Evolutionary conservation across 2,113 vertebrate genomes (phyloP), one percentile per base, ranked within the genome.

Genomic region (Amphiprion ocellaris): DNA sequence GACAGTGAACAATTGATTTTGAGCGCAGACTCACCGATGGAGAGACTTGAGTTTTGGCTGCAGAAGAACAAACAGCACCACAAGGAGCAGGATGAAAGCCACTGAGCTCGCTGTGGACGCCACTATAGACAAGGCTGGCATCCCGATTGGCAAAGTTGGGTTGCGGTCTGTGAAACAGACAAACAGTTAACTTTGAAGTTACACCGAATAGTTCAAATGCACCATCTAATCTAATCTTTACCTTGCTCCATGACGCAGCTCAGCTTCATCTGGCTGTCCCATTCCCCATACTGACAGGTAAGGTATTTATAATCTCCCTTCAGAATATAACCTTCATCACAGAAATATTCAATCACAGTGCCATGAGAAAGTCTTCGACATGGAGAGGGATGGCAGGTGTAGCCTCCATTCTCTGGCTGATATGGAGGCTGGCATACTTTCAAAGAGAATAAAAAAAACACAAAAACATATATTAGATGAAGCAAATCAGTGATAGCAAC

Each of bases 1-100:
- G 12, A 2, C 26, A 4, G 1, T 37, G 1, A 62, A 44, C n/a
- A 21, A 33, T 10, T 4, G 1, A 46, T 33, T 64, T 30, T 19
- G 5, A 63, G n/a, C 10, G 11, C 6, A 44, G 47, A 69, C 96
- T 94, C 47, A 98, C 98, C 98, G 96, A 87, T 99, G 97, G 77
- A 99, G 96, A 0, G 97, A 97, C 93, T 99, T 99, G 67, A 99
- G 95, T 92, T 97, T 99, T 47, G 98, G 98, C 92, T 99, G 98
- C 87, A 99, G 91, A 89, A 99, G 92, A 53, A 99, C 98, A 83
- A 99, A 97, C 61, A 99, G 94, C 77, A 99, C 98, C 76, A 99
- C 96, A 2, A 99, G 93, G 69, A 99, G 96, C 69, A 99, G 96
- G 82, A 99, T 96, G 53, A 99, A 94, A 9, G 96, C 96, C 0